Percentiles rank a stretch among this genome's conserved stretches.
Evolutionary conservation across 2,113 vertebrate species (phyloP).

Genomic region (Xyliphius kryptos): DNA sequence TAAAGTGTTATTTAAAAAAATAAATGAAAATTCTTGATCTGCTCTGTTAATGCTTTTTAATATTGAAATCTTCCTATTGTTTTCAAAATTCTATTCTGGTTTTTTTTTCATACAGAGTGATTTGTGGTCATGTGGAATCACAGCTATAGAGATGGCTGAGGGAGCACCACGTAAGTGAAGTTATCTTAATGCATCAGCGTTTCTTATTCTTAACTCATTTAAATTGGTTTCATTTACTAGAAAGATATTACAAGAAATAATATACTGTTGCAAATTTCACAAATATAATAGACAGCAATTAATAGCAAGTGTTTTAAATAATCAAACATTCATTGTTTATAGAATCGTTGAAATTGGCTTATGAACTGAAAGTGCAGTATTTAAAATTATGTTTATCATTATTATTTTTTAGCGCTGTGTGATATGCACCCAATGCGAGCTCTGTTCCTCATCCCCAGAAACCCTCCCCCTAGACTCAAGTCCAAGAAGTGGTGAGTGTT

Average conservation of each 20-base stretch:
- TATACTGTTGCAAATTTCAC: too few relatives aligned
- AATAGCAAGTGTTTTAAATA: too few relatives aligned
- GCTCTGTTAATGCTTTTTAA: not conserved
- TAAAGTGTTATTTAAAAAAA: too few relatives aligned
- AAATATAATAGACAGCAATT: too few relatives aligned
- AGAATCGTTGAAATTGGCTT: too few relatives aligned
- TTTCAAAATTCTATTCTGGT: slow-evolving; percentile 16
- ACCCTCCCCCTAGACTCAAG: slow-evolving; percentile 95
- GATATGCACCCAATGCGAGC: slow-evolving; percentile 99
- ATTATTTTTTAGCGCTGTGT: slow-evolving; percentile 77
- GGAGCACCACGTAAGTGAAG: slow-evolving; percentile 88
- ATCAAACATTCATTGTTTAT: too few relatives aligned
- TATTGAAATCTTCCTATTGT: not conserved
- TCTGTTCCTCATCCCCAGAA: slow-evolving; percentile 97
- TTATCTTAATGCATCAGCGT: not conserved
- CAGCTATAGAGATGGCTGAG: slow-evolving; percentile 98
- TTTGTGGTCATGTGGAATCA: slow-evolving; percentile 97
- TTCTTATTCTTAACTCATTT: not conserved
- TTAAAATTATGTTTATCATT: not conserved
- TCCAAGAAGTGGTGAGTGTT: slow-evolving; percentile 94
- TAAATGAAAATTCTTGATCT: not conserved
- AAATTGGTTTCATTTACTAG: too few relatives aligned
- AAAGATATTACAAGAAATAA: too few relatives aligned
- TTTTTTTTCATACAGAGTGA: slow-evolving; percentile 77
- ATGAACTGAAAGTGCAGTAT: too few relatives aligned